phyloP scores from a whole-genome alignment of 1,140 invertebrate genomes.

The Sitobion miscanthi region DNA sequence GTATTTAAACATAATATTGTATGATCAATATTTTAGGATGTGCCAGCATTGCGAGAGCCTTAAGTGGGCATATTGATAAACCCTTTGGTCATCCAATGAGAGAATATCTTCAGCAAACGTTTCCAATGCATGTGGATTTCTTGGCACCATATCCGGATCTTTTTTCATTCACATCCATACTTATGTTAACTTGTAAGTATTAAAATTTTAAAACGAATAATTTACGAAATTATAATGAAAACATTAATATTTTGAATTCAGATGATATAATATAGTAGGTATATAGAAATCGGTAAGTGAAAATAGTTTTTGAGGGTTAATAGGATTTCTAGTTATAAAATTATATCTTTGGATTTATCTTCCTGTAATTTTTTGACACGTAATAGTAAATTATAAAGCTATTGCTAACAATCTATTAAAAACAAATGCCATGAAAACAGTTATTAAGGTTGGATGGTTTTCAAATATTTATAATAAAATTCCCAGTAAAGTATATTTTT shows the following conservation, averaged over 20 bases:
- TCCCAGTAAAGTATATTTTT: background rate
- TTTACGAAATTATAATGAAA: background rate
- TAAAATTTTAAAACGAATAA: background rate
- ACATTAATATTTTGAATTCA: background rate
- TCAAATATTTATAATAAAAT: background rate
- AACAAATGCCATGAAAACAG: background rate
- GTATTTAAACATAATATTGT: background rate
- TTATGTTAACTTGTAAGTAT: conserved; percentile 67
- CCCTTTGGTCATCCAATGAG: conserved; percentile 70
- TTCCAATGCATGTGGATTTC: conserved; percentile 68
- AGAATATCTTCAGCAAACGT: conserved; percentile 66
- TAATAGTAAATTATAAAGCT: background rate
- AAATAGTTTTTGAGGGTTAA: background rate
- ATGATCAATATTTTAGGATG: conserved; percentile 64
- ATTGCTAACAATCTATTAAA: background rate
- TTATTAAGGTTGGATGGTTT: background rate
- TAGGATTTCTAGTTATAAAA: too few relatives aligned
- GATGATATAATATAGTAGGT: background rate
- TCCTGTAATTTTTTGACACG: background rate
- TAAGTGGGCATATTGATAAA: conserved; percentile 76
- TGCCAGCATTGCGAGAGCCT: conserved; percentile 77
- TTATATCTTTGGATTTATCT: background rate
- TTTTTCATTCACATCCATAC: conserved; percentile 68
- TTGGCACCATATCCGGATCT: conserved; percentile 75
- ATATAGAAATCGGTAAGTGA: background rate